Base-by-base conservation (phyloP, 2,797 vertebrate genomes). In the Hippocampus kuda region DNA sequence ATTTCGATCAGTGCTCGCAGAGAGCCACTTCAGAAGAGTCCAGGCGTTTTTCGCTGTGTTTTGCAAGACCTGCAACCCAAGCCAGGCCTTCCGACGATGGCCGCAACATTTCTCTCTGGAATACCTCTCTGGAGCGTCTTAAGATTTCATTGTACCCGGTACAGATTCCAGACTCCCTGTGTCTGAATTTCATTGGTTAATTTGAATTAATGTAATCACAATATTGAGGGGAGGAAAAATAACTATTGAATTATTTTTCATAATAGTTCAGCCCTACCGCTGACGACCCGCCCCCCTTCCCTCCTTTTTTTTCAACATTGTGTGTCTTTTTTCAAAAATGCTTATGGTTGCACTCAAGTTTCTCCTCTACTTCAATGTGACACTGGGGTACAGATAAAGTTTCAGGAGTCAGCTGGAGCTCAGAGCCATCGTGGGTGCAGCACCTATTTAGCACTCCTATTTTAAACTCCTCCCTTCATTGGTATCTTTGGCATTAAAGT, bases 371-470 rank as follows among this genome's bases (percentile, higher is more conserved):
- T 88, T 85, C 80, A 86, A 87, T 78, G 69, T 12, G 44, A 42
- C 68, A 71, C 15, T 70, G 72, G 69, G 65, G 51, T 76, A 70
- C 73, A 41, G 75, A 54, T 89, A 66, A 0, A 44, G 68, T 78
- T 88, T 81, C 84, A 72, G 67, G 76, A 76, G 9, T 77, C 84
- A 83, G 76, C 85, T 82, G 81, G 79, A 77, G 63, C 69, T 71
- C 80, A 72, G 80, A 75, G 77, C 73, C 75, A 34, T 76, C 72
- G 81, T 69, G 71, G 81, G 1, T 63, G 34, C 74, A 72, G 48
- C 74, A 66, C 81, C 76, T 80, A 0, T 5, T 81, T 85, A 79
- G 81, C 76, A 70, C 71, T 83, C 76, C 81, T 84, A 65, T 26
- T 79, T 84, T 79, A 80, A 83, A 80, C 83, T 2, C 80, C 81